Percentiles rank a stretch among this genome's conserved stretches.
Evolutionary conservation across 2,888 invertebrate genomes (phyloP).

Genomic region (Pterobdella sp.): DNA sequence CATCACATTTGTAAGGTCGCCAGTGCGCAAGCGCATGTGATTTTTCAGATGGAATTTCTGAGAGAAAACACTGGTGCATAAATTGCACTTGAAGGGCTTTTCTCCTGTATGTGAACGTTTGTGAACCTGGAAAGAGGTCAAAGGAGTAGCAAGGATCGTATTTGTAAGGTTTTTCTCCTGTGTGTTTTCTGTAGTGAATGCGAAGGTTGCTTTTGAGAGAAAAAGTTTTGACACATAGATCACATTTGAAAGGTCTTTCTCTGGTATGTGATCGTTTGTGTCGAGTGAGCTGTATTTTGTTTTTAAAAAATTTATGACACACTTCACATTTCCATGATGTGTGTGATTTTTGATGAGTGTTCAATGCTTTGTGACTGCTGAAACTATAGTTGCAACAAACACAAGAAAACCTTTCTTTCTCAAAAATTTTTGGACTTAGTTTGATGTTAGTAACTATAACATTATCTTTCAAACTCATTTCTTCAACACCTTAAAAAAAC

Average conservation of each 20-base stretch:
- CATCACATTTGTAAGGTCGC: conserved; percentile 1
- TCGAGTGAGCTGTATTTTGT: not conserved
- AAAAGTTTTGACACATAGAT: not conserved
- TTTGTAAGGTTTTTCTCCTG: conserved; percentile 2
- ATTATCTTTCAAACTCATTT: no score
- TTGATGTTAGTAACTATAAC: no score
- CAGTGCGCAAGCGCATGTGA: conserved; percentile 3
- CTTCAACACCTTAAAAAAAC: no score
- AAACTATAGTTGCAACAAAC: not conserved
- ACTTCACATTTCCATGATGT: not conserved
- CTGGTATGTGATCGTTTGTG: not conserved
- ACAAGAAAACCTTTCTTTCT: no score
- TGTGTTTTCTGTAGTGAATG: not conserved
- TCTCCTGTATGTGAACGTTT: not conserved
- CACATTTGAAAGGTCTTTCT: not conserved
- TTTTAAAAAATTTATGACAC: not conserved
- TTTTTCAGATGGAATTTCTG: conserved; percentile 6
- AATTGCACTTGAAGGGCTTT: not conserved
- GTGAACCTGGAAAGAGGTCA: conserved; percentile 7
- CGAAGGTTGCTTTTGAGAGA: conserved; percentile 3
- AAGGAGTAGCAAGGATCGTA: not conserved
- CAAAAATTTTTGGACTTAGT: no score
- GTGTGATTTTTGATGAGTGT: not conserved
- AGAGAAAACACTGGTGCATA: not conserved
- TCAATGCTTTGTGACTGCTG: not conserved